Evolutionary conservation across 2,888 invertebrate genomes (phyloP).

Genomic region (Netelia virgata): DNA sequence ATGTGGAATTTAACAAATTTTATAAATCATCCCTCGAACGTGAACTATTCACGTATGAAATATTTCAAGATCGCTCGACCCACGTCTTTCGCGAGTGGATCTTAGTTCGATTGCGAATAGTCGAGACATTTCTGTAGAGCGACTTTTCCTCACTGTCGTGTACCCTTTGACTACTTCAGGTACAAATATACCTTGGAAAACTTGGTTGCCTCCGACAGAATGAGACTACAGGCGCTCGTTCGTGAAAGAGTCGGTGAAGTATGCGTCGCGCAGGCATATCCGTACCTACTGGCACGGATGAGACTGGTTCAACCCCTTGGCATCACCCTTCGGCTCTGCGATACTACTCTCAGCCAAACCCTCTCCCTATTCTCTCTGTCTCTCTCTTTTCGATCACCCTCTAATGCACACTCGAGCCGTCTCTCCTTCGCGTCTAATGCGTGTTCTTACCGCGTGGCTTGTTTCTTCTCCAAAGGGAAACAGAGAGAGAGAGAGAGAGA

Average conservation of each 20-base stretch:
- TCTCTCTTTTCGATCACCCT: slow-evolving; percentile 75
- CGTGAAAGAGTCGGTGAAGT: slow-evolving; percentile 54
- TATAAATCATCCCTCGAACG: too few relatives aligned
- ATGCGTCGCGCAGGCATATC: slow-evolving; percentile 50
- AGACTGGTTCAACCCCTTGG: slow-evolving; percentile 68
- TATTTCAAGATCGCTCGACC: slow-evolving; percentile 25
- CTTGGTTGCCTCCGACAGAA: slow-evolving; percentile 28
- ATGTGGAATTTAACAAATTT: too few relatives aligned
- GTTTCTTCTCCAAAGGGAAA: slow-evolving; percentile 34
- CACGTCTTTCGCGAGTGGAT: slow-evolving; percentile 19
- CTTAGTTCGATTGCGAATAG: slow-evolving; percentile 41
- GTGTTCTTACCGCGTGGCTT: slow-evolving; percentile 66
- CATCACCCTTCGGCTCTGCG: slow-evolving; percentile 62
- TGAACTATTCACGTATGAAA: slow-evolving; percentile 21
- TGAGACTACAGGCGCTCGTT: slow-evolving; percentile 25
- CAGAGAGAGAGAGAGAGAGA: neutral
- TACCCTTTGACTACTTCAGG: slow-evolving; percentile 30
- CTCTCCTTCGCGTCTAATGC: slow-evolving; percentile 71
- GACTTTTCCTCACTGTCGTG: slow-evolving; percentile 33
- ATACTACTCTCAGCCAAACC: slow-evolving; percentile 66
- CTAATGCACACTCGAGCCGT: slow-evolving; percentile 76
- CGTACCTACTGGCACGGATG: slow-evolving; percentile 61
- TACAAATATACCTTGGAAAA: slow-evolving; percentile 60
- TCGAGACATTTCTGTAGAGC: slow-evolving; percentile 1
- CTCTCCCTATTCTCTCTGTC: slow-evolving; percentile 48